Base-by-base conservation (phyloP, 2,113 vertebrate genomes). In the Eretmochelys imbricata region DNA sequence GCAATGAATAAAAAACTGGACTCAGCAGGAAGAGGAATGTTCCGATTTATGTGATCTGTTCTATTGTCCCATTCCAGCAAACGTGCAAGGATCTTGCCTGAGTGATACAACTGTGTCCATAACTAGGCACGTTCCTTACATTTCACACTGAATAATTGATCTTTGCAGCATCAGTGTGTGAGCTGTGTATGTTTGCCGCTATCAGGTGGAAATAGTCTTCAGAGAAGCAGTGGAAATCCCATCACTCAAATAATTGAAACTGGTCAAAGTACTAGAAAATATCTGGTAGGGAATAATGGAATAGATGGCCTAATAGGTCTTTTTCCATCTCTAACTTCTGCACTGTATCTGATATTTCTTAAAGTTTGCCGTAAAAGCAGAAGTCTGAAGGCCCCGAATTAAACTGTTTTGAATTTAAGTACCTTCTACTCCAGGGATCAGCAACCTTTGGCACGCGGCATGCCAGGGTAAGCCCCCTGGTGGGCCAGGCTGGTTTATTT, bases 1-100 rank as follows among this genome's bases (percentile, higher is more conserved):
- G 95, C 57, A 91, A 91, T 93, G 65, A 86, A 72, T n/a, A 80
- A 87, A 88, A 84, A 82, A 35, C 20, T 90, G 93, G 94, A 86
- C 88, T 85, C 86, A 83, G 85, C 62, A 90, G 86, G 14, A 94
- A 80, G 95, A 95, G 25, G 53, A 72, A 88, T 5, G 57, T 59
- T 51, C 89, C 65, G 13, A 22, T 65, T 83, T 25, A 48, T 87
- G 91, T 57, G 89, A 87, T 87, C 88, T 83, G 91, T 29, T 38
- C 75, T 95, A 93, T 49, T 0, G 3, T 48, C 92, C 24, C 53
- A 29, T 35, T 57, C 54, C 54, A 89, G 82, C n/a, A 89, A 82
- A 75, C 46, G 8, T 72, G 19, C 35, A 38, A 38, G 65, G 65
- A 38, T 20, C 35, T 20, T 38, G 19, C 5, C 20, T 22, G 19